Base-by-base conservation (phyloP, 2,888 invertebrate genomes). In the Punctoribates punctum region DNA sequence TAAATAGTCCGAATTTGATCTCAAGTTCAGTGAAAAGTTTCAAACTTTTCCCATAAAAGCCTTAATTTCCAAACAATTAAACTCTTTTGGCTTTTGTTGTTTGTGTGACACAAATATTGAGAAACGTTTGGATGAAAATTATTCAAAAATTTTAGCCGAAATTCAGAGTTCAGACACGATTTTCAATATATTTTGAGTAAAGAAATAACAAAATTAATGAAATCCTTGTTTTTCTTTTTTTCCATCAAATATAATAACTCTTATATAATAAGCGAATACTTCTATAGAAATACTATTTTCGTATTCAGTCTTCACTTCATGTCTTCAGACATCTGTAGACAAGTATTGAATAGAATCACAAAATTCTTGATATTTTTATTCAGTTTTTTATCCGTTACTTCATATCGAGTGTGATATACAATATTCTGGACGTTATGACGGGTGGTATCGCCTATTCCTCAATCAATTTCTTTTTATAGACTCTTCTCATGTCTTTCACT, bases 31-130 rank as follows among this genome's bases (percentile, higher is more conserved):
- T 34, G 34, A 4, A 34, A 34, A 34, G n/a, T n/a, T 34, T 34
- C 34, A 8, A 48, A 13, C 48, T 13, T 17, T 48, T 48, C 15
- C 15, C 13, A 13, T 17, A 48, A 48, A 17, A n/a, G 48, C 48
- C n/a, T 48, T 48, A 48, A 48, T 48, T 48, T 48, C n/a, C 13
- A 48, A 54, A 54, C 54, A 54, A 54, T 54, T 54, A 54, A 54
- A 54, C 8, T 20, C 8, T 20, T 54, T 54, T 54, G 48, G 3
- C 13, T 48, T 48, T 48, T 13, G 8, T 17, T 48, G 3, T 48
- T 48, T 54, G 17, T 54, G 54, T 48, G 48, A 54, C 54, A 54
- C 54, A 54, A 54, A 54, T 54, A 54, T 20, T n/a, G n/a, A 54
- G 20, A 54, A 54, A 17, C 6, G 34, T 34, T 34, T 34, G 34